Conservation (phyloP, 1,140 invertebrate genomes). For the Atta texana region DNA sequence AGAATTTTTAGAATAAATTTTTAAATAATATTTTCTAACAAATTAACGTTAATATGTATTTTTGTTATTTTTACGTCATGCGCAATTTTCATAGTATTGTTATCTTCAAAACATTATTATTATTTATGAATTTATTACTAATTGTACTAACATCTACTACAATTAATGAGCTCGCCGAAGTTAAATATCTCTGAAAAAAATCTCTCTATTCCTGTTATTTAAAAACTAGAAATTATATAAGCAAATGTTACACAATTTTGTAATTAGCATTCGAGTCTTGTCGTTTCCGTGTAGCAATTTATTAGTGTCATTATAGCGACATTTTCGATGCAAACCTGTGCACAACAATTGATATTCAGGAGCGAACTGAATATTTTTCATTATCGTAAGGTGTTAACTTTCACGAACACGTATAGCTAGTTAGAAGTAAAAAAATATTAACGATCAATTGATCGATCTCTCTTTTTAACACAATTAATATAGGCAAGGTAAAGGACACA, state of each 20-base stretch:
- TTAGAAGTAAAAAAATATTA: not conserved
- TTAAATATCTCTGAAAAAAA: not conserved
- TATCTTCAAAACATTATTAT: not conserved
- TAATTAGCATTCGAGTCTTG: conserved; percentile 15
- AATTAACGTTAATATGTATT: not conserved
- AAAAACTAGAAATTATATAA: conserved; percentile 19
- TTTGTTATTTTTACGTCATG: not conserved
- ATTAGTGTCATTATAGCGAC: not conserved
- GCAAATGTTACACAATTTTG: not conserved
- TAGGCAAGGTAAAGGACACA: conserved; percentile 22
- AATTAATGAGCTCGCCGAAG: conserved; percentile 2
- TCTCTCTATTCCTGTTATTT: not conserved
- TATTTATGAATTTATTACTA: not conserved
- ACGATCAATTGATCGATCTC: conserved; percentile 15
- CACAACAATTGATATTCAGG: not conserved
- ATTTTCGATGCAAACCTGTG: not conserved
- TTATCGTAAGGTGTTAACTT: not conserved
- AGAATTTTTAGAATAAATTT: not conserved
- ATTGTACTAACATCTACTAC: not conserved
- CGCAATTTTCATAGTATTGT: not conserved
- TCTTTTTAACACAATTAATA: conserved; percentile 28
- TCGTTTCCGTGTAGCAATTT: conserved; percentile 12
- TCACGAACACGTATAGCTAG: not conserved
- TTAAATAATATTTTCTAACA: not conserved
- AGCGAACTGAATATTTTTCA: not conserved